These are phyloP conservation scores for Trididemnum nubilum DNA, from an alignment of 23 tunicate genomes.

Conservation along the genomic window DNA sequence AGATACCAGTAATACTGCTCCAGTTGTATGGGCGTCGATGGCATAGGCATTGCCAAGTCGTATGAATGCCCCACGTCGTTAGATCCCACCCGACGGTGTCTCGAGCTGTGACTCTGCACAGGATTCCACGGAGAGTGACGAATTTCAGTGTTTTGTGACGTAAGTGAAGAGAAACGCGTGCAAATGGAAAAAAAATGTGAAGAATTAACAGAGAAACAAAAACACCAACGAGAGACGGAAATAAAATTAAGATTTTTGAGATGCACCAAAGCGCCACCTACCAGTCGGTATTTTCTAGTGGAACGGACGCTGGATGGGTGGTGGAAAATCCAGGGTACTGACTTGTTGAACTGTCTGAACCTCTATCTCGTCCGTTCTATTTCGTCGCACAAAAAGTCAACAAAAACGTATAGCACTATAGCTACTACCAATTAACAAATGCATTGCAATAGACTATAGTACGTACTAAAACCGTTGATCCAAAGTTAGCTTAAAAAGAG, in stretches of 20 bases:
- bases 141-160: background rate
- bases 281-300: background rate
- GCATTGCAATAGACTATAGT: no score
- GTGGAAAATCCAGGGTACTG: no score
- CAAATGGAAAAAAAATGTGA: background rate
- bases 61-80: background rate
- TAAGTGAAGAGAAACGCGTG: background rate
- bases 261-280: background rate
- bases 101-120: no score
- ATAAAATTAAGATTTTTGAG: background rate
- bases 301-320: background rate
- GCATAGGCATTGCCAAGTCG: conserved; percentile 43
- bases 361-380: no score
- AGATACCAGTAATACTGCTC: conserved; percentile 52
- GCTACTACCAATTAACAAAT: no score
- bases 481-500: no score
- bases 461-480: no score
- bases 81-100: background rate
- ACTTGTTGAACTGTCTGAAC: no score
- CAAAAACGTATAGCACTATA: no score
- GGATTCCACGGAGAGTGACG: no score
- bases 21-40: conserved; percentile 40
- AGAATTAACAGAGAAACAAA: background rate
- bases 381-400: no score
- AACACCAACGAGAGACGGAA: background rate